Base-by-base conservation (phyloP, 1,140 invertebrate species). In the Pseudomyrmex gracilis region DNA sequence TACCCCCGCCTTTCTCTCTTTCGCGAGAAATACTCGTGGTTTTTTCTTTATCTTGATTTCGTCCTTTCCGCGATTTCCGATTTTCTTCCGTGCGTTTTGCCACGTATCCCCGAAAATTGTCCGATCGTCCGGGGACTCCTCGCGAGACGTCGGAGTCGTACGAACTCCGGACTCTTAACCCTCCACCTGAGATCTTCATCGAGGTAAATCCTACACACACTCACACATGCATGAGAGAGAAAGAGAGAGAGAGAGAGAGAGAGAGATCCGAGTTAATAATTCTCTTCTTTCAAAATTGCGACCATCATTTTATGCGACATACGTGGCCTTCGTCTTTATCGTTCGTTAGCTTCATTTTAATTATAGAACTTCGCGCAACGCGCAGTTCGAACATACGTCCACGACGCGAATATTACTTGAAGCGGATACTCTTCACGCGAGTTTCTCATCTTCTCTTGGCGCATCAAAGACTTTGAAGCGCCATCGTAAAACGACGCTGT, bases 131-230 rank as follows among this genome's bases (percentile, higher is more conserved):
- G 60, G 51, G 12, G 22, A 66, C 20, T 7, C 22, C 47, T 61
- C 43, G 64, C 24, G 47, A 58, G 66, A 61, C 64, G 24, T 58
- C 51, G 43, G 45, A 78, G 66, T 87, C 67, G 60, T 55, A 45
- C 22, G 58, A 73, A 47, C 60, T 77, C 78, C 64, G 77, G 47
- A 63, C 66, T 73, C 63, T 73, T 60, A 53, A 71, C 0, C 12
- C n/a, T 55, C 58, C 17, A 45, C 5, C 53, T 49, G 43, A 17
- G 10, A 58, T 70, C 43, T 60, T 58, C 24, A 3, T 15, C 55
- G 76, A 80, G 76, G 76, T 80, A 80, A 80, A 70, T 45, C 15
- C 71, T 80, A n/a, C 15, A 7, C 58, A 1, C 34, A 34, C 34
- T 0, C 34, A 34, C 34, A 34, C 34, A 34, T 7, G 34, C 34